Base-by-base conservation (phyloP, 2,888 invertebrate genomes). In the Disparrhopalites patrizii region DNA sequence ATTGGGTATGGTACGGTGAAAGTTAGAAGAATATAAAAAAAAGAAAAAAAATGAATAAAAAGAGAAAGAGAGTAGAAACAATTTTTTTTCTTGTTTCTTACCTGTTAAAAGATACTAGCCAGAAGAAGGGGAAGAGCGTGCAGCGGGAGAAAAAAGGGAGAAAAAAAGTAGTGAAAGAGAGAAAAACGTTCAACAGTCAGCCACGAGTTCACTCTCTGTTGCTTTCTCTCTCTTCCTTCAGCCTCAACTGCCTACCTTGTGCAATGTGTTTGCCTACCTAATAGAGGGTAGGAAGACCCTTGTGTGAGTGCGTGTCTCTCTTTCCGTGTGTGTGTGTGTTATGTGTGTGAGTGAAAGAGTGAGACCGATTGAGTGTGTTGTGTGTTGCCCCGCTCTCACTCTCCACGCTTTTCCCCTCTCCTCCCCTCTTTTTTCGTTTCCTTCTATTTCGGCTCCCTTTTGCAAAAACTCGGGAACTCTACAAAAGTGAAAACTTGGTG, bases 401-500 rank as follows among this genome's bases (percentile, higher is more conserved):
- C 20, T 56, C 25, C 40, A 40, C 38, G 10, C 55, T 57, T 20
- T 30, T 20, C 40, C 3, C 27, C 58, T 43, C 28, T 31, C 28
- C n/a, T 54, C n/a, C n/a, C 1, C 31, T 54, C 23, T 52, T 3
- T 4, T 15, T 8, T 10, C 25, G 51, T 10, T n/a, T n/a, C n/a
- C n/a, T n/a, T n/a, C n/a, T n/a, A n/a, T n/a, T n/a, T n/a, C n/a
- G n/a, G n/a, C n/a, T n/a, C n/a, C n/a, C n/a, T n/a, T n/a, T n/a
- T n/a, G n/a, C n/a, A n/a, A n/a, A 18, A 51, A 50, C 51, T 30
- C 23, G 54, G 20, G 40, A 25, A 31, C 63, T 56, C 40, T n/a
- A n/a, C n/a, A n/a, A n/a, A 38, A 63, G 63, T 63, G 63, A 63
- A 55, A 54, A 30, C 47, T 43, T 55, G n/a, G n/a, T n/a, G n/a